phyloP scores from a whole-genome alignment of 2,797 vertebrate species.

The Poliocrania exsul region DNA sequence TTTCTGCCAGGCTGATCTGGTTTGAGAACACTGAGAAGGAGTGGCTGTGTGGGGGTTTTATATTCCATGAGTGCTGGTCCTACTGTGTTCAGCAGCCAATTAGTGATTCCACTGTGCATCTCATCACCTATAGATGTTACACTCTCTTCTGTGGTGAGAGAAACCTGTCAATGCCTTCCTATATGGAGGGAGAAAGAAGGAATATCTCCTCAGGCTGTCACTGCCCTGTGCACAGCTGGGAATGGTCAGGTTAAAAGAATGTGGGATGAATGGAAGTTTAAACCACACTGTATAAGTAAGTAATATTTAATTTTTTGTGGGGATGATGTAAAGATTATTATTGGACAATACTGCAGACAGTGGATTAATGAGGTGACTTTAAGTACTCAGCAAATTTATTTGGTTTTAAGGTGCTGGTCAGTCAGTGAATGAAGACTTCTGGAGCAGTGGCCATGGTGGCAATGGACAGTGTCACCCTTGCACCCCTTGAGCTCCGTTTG shows the following conservation, averaged over 20 bases:
- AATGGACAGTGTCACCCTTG: neutral
- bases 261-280: neutral
- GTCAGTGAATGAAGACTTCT: neutral
- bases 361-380: neutral
- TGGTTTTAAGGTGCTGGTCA: neutral
- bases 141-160: neutral
- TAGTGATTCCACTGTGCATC: accelerated
- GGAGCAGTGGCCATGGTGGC: neutral
- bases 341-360: neutral
- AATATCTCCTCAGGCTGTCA: neutral
- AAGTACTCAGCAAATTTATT: neutral
- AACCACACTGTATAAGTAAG: neutral
- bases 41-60: neutral
- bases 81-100: neutral
- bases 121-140: neutral
- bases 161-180: neutral
- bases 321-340: neutral
- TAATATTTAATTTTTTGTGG: neutral
- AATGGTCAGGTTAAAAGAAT: neutral
- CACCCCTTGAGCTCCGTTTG: neutral
- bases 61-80: neutral
- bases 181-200: neutral
- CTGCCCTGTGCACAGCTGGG: neutral
- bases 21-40: neutral
- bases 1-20: neutral